Evolutionary conservation across 2,888 invertebrate genomes (phyloP), one percentile per base, ranked within the genome.

Genomic region (Ennomos fuscantarius): DNA sequence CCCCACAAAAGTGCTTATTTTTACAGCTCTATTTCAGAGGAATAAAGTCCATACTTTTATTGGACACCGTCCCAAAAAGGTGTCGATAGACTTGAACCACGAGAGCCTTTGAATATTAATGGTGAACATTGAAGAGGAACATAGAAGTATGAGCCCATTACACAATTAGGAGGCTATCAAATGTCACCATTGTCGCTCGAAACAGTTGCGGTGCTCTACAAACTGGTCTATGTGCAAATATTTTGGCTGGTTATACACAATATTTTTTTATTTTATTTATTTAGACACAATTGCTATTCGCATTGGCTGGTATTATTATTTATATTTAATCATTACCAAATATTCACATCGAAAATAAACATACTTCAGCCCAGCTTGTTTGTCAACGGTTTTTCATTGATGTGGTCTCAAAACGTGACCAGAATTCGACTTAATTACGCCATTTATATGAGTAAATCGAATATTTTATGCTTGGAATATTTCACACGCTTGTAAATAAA

Each of bases 21-120:
- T 60, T 61, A 50, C 63, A 55, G 41, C 49, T 53, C 46, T 65
- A 64, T 60, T 41, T 35, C 57, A 36, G 43, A 34, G 53, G 43
- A 37, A 62, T 67, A 77, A 57, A 62, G 68, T 44, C 32, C 60
- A 65, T 47, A 43, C 39, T 58, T 58, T 65, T 62, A 44, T 12
- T 33, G 13, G 8, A 34, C 34, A 12, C 11, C 32, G 15, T 12
- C 32, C 42, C 55, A 37, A 52, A 58, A 84, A 83, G 78, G 81
- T 80, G 81, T 76, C 78, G 78, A 78, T 77, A 73, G 73, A 76
- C 72, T n/a, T 73, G 72, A 72, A 73, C 75, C 72, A 68, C 70
- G 68, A 82, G 82, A 62, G 76, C 81, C 74, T 79, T 83, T 85
- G 79, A 87, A 86, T 86, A 83, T 84, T 84, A 85, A 87, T 82